These are phyloP conservation scores for Arctia plantaginis DNA, from an alignment of 2,888 invertebrate species.

Conservation along the genomic window DNA sequence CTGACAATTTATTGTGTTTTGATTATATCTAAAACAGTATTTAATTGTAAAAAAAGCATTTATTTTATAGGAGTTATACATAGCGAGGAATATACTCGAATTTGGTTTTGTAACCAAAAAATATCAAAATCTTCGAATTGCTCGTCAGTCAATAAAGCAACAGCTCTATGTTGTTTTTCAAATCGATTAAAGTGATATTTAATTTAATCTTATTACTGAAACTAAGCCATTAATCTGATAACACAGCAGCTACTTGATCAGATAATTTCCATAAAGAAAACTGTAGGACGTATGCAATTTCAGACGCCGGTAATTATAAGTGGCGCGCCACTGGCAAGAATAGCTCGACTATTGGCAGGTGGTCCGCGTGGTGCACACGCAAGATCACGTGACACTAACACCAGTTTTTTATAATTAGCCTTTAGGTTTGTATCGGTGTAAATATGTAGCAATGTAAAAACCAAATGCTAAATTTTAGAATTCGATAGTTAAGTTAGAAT, in stretches of 20 bases:
- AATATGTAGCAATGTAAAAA: not conserved
- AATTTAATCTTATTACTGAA: not conserved
- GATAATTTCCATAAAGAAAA: slow-evolving; percentile 30
- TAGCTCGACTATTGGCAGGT: slow-evolving; percentile 76
- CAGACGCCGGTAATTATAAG: slow-evolving; percentile 66
- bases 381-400: slow-evolving; percentile 70
- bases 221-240: slow-evolving; percentile 10
- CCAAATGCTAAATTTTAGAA: not conserved
- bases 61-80: no score
- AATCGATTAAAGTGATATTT: not conserved
- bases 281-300: slow-evolving; percentile 59
- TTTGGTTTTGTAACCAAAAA: not conserved
- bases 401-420: slow-evolving; percentile 64
- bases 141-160: not conserved
- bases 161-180: not conserved
- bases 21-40: no score
- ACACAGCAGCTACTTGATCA: slow-evolving; percentile 8
- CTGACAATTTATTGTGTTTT: no score
- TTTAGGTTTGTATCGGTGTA: slow-evolving; percentile 29
- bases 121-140: not conserved
- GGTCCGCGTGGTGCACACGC: slow-evolving; percentile 70
- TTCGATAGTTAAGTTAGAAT: no score
- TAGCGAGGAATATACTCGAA: no score
- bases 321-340: slow-evolving; percentile 53
- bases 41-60: no score